phyloP scores from a whole-genome alignment of 2,113 vertebrate species.

The Rhegmatorhina hoffmannsi region DNA sequence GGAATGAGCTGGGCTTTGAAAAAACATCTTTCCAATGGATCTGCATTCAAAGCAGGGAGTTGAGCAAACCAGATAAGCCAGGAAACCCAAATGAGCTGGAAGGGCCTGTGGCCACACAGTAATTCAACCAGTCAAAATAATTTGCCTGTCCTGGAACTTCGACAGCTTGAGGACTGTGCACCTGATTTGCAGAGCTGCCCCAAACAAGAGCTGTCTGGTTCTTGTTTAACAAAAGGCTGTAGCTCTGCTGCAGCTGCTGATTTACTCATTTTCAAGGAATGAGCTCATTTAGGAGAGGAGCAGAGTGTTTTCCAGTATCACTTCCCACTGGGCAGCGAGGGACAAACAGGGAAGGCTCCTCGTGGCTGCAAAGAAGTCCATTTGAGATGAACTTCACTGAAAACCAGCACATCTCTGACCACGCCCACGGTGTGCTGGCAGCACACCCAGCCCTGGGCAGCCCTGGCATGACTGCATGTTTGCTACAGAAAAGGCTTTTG shows the following conservation, averaged over 20 bases:
- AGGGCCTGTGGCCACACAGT: rapidly evolving
- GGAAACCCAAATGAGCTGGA: neutral
- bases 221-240: neutral
- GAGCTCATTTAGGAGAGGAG: neutral
- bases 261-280: constrained; percentile 33
- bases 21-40: neutral
- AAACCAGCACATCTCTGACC: rapidly evolving
- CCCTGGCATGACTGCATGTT: rapidly evolving
- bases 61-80: neutral
- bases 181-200: neutral
- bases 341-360: neutral
- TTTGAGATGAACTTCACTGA: rapidly evolving
- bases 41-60: neutral
- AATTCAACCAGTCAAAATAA: neutral
- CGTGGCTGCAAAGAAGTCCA: rapidly evolving
- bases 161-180: neutral
- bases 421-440: rapidly evolving
- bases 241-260: constrained; percentile 9
- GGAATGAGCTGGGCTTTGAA: neutral
- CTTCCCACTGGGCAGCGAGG: neutral
- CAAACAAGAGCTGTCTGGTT: neutral
- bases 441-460: rapidly evolving
- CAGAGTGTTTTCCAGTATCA: neutral
- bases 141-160: neutral
- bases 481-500: neutral